These are phyloP conservation scores for Nephrotoma appendiculata DNA, from an alignment of 2,888 invertebrate species.

Conservation along the genomic window DNA sequence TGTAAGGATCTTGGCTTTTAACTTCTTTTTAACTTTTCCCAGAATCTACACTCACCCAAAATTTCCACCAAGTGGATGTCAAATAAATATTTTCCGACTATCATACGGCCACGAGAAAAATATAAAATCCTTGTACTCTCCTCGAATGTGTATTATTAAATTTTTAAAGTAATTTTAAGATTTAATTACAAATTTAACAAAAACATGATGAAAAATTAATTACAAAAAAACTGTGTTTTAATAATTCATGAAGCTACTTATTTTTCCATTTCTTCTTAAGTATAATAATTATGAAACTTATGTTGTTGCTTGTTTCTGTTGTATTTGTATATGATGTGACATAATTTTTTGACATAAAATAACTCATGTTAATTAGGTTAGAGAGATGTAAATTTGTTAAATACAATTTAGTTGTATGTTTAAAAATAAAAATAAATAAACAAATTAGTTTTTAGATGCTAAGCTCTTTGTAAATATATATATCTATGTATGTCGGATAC, in stretches of 20 bases:
- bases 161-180: background rate
- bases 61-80: no score
- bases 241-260: background rate
- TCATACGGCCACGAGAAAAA: no score
- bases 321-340: background rate
- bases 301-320: background rate
- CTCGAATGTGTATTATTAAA: no score
- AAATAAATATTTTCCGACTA: no score
- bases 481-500: background rate
- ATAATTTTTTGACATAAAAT: background rate
- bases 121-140: no score
- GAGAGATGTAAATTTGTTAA: background rate
- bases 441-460: background rate
- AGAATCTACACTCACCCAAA: no score
- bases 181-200: background rate
- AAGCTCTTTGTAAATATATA: background rate
- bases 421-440: background rate
- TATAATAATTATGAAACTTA: background rate
- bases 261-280: background rate
- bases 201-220: background rate
- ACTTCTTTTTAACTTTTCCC: no score
- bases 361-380: background rate
- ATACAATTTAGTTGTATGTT: background rate
- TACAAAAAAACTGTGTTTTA: background rate
- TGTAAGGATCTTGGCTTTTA: no score